Conservation (phyloP, 2,797 vertebrate species). For the Amblyraja radiata region DNA sequence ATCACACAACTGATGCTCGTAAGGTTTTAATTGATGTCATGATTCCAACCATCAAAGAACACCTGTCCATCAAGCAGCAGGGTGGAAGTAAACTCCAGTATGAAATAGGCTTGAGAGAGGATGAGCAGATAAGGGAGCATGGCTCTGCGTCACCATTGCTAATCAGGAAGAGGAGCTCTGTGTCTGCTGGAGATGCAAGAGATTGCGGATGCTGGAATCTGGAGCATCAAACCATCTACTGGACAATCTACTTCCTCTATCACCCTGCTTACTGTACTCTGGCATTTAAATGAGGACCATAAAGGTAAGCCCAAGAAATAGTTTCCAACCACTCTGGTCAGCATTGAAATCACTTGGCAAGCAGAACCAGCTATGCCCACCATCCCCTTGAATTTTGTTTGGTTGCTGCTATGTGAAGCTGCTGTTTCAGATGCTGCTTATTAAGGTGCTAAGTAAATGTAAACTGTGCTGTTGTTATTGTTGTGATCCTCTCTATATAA, state of each 20-base stretch:
- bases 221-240: too few relatives aligned
- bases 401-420: neutral
- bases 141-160: too few relatives aligned
- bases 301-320: neutral
- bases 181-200: too few relatives aligned
- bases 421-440: neutral
- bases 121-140: too few relatives aligned
- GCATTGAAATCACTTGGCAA: neutral
- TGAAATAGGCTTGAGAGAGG: too few relatives aligned
- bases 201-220: too few relatives aligned
- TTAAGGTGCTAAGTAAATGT: neutral
- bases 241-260: neutral
- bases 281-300: neutral
- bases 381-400: neutral
- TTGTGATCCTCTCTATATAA: neutral
- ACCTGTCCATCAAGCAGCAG: too few relatives aligned
- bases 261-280: neutral
- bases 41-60: too few relatives aligned
- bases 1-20: too few relatives aligned
- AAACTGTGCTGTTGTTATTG: neutral
- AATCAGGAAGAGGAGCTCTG: too few relatives aligned
- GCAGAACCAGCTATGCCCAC: neutral
- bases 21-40: too few relatives aligned
- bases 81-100: too few relatives aligned
- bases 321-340: neutral